These are phyloP conservation scores for Pyxicephalus adspersus DNA, from an alignment of 2,113 vertebrate species.

Conservation along the genomic window DNA sequence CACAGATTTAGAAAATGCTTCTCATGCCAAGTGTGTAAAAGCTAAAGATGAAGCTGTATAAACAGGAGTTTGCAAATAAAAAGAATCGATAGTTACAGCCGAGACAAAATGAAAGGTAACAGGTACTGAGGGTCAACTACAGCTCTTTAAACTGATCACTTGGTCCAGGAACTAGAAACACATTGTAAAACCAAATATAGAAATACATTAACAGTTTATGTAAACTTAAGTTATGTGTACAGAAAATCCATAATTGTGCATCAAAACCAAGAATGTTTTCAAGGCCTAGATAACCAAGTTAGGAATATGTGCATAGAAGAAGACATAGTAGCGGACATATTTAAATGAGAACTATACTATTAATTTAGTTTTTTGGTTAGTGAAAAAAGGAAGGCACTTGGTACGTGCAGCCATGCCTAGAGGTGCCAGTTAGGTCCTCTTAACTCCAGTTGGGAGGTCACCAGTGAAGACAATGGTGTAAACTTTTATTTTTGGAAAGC, in stretches of 20 bases:
- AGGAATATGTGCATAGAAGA: no score
- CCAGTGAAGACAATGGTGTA: no score
- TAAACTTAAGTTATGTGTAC: constrained; percentile 3
- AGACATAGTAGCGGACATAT: no score
- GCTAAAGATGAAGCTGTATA: constrained; percentile 8
- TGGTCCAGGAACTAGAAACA: neutral
- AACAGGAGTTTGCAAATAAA: constrained; percentile 30
- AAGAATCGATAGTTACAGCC: constrained; percentile 17
- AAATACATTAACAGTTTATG: neutral
- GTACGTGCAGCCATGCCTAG: no score
- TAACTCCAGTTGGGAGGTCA: no score
- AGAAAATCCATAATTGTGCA: neutral
- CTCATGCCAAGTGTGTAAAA: constrained; percentile 23
- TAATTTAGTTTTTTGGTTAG: no score
- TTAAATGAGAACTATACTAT: no score
- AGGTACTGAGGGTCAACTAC: neutral
- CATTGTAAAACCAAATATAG: neutral
- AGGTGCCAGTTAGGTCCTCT: no score
- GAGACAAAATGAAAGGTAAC: neutral
- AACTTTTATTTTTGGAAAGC: no score
- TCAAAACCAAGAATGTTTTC: no score
- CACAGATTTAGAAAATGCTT: constrained; percentile 47
- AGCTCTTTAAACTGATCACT: neutral
- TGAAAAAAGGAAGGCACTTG: no score
- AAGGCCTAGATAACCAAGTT: no score